These are phyloP conservation scores for Agrochola lota DNA, from an alignment of 2,888 invertebrate species.

Conservation along the genomic window DNA sequence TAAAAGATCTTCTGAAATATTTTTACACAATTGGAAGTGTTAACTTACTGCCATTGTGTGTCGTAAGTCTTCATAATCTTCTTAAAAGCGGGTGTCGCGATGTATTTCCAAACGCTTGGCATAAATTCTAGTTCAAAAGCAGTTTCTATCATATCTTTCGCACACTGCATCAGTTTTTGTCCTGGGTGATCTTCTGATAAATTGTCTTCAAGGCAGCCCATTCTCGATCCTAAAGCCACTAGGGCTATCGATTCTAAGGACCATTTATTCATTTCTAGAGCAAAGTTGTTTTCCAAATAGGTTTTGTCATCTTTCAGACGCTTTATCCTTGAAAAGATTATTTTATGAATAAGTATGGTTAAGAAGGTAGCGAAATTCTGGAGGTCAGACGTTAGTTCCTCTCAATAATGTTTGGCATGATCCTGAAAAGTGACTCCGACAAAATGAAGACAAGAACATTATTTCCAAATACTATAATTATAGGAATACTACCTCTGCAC, in stretches of 20 bases:
- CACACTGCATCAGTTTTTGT: constrained; percentile 76
- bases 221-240: constrained; percentile 81
- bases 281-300: constrained; percentile 84
- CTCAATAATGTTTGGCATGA: not conserved
- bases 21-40: not conserved
- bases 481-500: constrained; percentile 74
- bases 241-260: constrained; percentile 90
- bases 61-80: constrained; percentile 80
- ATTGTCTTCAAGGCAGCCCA: constrained; percentile 80
- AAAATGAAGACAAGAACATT: not conserved
- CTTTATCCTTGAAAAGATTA: constrained; percentile 76
- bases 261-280: constrained; percentile 91
- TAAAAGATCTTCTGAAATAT: not conserved
- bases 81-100: constrained; percentile 78
- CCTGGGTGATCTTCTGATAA: constrained; percentile 78
- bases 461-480: not conserved
- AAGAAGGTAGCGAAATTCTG: not conserved
- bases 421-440: not conserved
- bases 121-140: constrained; percentile 78
- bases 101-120: constrained; percentile 79
- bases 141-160: constrained; percentile 77
- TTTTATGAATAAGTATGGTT: not conserved
- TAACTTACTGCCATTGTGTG: constrained; percentile 84
- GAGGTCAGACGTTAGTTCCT: not conserved
- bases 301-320: constrained; percentile 73